phyloP scores from a whole-genome alignment of 2,113 vertebrate genomes.

The Zingel zingel region DNA sequence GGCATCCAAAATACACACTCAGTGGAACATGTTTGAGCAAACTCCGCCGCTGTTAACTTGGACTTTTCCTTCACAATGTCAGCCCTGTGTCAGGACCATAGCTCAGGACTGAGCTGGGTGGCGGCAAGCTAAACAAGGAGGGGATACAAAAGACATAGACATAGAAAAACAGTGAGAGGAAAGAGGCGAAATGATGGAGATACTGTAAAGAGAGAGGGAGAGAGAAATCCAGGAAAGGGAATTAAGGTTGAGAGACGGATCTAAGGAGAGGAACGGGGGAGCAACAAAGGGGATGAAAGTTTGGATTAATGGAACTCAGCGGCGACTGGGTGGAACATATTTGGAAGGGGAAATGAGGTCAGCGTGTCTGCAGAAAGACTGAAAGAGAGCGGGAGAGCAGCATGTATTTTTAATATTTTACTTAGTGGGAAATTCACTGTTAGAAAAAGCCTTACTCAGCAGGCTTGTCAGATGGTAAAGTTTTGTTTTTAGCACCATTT shows the following conservation, averaged over 20 bases:
- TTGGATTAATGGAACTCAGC: slow-evolving; percentile 53
- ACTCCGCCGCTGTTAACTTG: neutral
- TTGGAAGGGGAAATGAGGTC: slow-evolving; percentile 57
- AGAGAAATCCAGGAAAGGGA: neutral
- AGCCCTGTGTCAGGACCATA: neutral
- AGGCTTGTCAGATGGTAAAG: slow-evolving; percentile 18
- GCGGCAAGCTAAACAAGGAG: neutral
- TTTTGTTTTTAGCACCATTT: slow-evolving; percentile 35
- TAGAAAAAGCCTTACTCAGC: slow-evolving; percentile 57
- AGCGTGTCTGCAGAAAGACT: slow-evolving; percentile 53
- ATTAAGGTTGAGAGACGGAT: slow-evolving; percentile 16
- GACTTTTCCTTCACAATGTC: neutral
- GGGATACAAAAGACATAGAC: neutral
- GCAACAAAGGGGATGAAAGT: slow-evolving; percentile 18
- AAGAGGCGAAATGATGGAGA: neutral
- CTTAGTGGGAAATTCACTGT: slow-evolving; percentile 27
- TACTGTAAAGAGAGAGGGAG: neutral
- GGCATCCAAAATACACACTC: neutral
- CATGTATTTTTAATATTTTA: slow-evolving; percentile 59
- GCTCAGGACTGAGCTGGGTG: neutral
- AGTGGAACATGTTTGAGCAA: neutral
- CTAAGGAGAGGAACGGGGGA: neutral
- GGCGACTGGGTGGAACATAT: slow-evolving; percentile 46
- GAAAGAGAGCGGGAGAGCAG: slow-evolving; percentile 19
- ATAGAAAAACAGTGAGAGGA: neutral